Evolutionary conservation across 2,888 invertebrate species (phyloP).

Genomic region (Caenorhabditis drosophilae): DNA sequence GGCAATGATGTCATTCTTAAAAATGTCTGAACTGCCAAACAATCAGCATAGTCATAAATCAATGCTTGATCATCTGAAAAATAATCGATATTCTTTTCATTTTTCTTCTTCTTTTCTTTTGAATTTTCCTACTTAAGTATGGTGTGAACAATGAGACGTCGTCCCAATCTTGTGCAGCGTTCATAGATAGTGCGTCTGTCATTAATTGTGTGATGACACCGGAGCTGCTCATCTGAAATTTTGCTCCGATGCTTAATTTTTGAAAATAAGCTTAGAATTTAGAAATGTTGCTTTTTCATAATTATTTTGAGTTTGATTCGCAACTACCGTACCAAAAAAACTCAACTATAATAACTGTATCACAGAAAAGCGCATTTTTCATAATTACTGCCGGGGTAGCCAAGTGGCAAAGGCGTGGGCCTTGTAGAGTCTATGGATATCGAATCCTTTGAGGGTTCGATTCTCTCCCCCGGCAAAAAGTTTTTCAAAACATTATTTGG

Average conservation of each 20-base stretch:
- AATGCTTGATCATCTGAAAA: slow-evolving; percentile 85
- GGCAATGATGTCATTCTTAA: slow-evolving; percentile 88
- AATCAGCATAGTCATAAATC: slow-evolving; percentile 90
- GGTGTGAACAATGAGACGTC: slow-evolving; percentile 58
- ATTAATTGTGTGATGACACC: slow-evolving; percentile 48
- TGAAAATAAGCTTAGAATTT: slow-evolving; percentile 1
- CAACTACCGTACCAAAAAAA: slow-evolving; percentile 1
- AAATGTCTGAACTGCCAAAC: slow-evolving; percentile 88
- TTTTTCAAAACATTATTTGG: too few species aligned
- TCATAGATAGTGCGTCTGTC: slow-evolving; percentile 48
- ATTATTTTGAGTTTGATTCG: too few species aligned
- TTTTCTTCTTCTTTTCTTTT: not conserved
- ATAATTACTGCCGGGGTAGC: too few species aligned
- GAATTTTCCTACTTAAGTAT: slow-evolving; percentile 44
- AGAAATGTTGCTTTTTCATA: too few species aligned
- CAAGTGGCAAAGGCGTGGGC: too few species aligned
- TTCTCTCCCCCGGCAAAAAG: too few species aligned
- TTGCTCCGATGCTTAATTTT: not conserved
- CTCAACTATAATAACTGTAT: too few species aligned
- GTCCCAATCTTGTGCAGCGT: slow-evolving; percentile 58
- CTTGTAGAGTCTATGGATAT: too few species aligned
- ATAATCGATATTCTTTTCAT: not conserved
- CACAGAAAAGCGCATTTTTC: too few species aligned
- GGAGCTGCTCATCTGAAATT: slow-evolving; percentile 29
- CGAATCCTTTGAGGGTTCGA: too few species aligned